These are phyloP conservation scores for Patella ulyssiponensis DNA, from an alignment of 2,888 invertebrate genomes.

Conservation along the genomic window DNA sequence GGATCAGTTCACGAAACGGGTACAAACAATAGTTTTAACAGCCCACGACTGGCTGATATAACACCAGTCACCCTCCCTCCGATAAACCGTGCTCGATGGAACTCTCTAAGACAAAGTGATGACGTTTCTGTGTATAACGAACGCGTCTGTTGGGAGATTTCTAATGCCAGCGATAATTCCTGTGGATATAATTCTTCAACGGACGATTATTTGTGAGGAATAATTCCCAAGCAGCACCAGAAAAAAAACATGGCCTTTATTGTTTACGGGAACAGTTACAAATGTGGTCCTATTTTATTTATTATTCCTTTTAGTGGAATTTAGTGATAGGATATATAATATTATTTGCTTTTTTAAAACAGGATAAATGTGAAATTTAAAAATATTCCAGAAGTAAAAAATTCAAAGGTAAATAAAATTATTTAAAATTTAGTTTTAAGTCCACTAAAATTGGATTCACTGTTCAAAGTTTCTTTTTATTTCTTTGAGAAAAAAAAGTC, in stretches of 20 bases:
- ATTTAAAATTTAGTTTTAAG: too few relatives aligned
- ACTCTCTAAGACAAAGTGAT: background rate
- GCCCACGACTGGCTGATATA: background rate
- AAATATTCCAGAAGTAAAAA: too few relatives aligned
- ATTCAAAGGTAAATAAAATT: too few relatives aligned
- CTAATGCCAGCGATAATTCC: background rate
- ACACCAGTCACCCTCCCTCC: constrained; percentile 3
- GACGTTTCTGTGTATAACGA: background rate
- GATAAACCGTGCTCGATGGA: background rate
- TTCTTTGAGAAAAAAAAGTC: too few relatives aligned
- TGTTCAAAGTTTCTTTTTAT: too few relatives aligned
- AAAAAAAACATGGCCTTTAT: background rate
- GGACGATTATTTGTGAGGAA: background rate
- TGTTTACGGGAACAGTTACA: background rate
- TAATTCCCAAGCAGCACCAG: background rate
- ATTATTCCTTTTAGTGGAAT: too few relatives aligned
- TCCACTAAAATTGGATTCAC: too few relatives aligned
- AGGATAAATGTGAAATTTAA: too few relatives aligned
- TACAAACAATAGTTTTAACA: background rate
- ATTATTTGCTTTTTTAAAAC: too few relatives aligned
- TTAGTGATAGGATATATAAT: too few relatives aligned
- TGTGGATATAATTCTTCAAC: background rate
- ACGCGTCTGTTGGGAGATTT: background rate
- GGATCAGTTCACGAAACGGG: background rate
- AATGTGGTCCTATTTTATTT: background rate